Evolutionary conservation across 2,113 vertebrate genomes (phyloP).

Genomic region (Petroica traversi): DNA sequence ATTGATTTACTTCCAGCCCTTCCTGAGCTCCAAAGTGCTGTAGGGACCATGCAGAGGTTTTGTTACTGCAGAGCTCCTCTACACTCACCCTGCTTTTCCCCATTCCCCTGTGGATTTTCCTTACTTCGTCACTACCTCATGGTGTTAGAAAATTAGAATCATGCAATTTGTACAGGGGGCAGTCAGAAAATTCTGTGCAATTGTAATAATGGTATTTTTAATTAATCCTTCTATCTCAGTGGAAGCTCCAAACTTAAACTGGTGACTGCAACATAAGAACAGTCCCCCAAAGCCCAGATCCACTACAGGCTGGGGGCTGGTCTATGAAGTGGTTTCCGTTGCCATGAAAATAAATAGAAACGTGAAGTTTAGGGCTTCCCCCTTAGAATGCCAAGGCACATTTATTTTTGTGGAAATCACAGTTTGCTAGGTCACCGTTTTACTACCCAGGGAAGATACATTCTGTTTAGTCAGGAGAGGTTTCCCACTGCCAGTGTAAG

Average conservation of each 20-base stretch:
- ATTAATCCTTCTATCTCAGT: neutral
- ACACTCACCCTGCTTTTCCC: neutral
- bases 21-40: neutral
- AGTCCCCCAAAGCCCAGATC: neutral
- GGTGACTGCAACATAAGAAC: neutral
- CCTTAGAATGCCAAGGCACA: neutral
- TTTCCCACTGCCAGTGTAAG: conserved; percentile 42
- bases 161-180: too few species aligned
- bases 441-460: conserved; percentile 22
- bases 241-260: neutral
- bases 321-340: accelerated
- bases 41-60: accelerated
- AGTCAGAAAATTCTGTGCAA: neutral
- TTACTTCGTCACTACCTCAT: accelerated
- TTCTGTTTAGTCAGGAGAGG: conserved; percentile 41
- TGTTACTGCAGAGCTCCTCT: neutral
- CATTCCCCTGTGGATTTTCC: neutral
- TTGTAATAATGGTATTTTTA: neutral
- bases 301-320: neutral
- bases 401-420: neutral
- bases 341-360: neutral
- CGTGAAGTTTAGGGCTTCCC: neutral
- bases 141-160: neutral
- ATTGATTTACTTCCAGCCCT: neutral
- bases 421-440: conserved; percentile 9